Evolutionary conservation across 2,888 invertebrate species (phyloP).

Genomic region (Tenthredo distinguenda): DNA sequence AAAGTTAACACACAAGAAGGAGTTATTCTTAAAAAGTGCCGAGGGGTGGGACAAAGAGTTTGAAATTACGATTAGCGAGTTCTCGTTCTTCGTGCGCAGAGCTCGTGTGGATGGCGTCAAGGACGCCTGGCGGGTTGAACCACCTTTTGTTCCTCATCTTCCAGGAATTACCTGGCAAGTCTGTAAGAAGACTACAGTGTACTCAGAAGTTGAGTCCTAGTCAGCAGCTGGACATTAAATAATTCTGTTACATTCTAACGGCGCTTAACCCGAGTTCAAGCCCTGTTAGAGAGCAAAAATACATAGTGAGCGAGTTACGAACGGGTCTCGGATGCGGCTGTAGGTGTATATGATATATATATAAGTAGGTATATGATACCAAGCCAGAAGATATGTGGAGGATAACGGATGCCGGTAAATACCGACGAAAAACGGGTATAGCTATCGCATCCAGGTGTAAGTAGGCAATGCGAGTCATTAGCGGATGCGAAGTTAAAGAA

Average conservation of each 20-base stretch:
- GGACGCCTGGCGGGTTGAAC: constrained; percentile 46
- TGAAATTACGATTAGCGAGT: constrained; percentile 46
- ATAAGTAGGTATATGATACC: constrained; percentile 2
- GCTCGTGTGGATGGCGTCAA: constrained; percentile 37
- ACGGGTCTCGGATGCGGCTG: constrained; percentile 34
- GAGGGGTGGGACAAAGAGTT: constrained; percentile 28
- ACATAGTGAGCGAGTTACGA: constrained; percentile 38
- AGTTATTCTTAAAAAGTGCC: not conserved
- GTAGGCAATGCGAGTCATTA: constrained; percentile 39
- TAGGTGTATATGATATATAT: not conserved
- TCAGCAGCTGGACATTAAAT: constrained; percentile 47
- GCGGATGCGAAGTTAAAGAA: constrained; percentile 18
- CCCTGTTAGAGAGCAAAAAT: constrained; percentile 28
- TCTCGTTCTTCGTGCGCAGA: constrained; percentile 24
- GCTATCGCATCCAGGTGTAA: constrained; percentile 9
- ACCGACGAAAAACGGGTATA: constrained; percentile 39
- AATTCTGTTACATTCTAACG: constrained; percentile 52
- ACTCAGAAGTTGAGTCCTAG: constrained; percentile 40
- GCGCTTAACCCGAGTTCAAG: constrained; percentile 48
- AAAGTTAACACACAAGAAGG: not conserved
- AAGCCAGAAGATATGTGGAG: constrained; percentile 20
- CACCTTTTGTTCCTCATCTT: constrained; percentile 50
- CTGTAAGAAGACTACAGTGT: not conserved
- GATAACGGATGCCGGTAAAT: constrained; percentile 32
- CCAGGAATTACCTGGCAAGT: constrained; percentile 26